These are phyloP conservation scores for Camponotus vicinus DNA, from an alignment of 1,140 invertebrate genomes.

Conservation along the genomic window DNA sequence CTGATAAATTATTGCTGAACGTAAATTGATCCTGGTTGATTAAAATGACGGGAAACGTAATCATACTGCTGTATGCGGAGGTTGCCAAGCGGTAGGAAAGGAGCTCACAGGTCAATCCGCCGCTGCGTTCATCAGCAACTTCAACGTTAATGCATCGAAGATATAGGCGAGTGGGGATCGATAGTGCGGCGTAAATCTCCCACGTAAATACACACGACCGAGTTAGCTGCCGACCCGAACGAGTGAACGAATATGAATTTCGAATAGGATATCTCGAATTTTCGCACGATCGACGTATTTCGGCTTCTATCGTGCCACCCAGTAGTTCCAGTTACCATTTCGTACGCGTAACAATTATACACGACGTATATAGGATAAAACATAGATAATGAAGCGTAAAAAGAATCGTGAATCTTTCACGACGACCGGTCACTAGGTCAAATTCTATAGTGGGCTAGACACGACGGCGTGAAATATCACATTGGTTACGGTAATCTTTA, in stretches of 20 bases:
- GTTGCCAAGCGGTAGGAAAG: conserved; percentile 55
- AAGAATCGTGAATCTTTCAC: conserved; percentile 11
- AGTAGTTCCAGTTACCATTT: conserved; percentile 38
- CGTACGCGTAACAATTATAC: conserved; percentile 17
- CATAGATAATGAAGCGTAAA: conserved; percentile 17
- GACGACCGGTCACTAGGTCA: conserved; percentile 15
- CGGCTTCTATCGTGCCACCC: conserved; percentile 43
- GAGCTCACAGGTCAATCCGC: conserved; percentile 66
- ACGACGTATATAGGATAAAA: conserved; percentile 2
- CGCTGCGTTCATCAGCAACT: conserved; percentile 58
- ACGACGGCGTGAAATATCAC: conserved; percentile 41
- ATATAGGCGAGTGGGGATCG: conserved; percentile 60
- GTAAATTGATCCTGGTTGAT: neutral
- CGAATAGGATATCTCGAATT: conserved; percentile 54
- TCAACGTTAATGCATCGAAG: conserved; percentile 67
- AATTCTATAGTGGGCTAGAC: conserved; percentile 14
- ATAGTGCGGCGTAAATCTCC: conserved; percentile 70
- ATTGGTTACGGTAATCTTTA: conserved; percentile 44
- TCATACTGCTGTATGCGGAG: conserved; percentile 6
- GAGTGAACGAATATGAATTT: conserved; percentile 28
- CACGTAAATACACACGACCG: conserved; percentile 66
- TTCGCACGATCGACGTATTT: conserved; percentile 7
- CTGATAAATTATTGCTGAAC: neutral
- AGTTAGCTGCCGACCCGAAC: conserved; percentile 54
- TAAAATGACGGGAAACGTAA: conserved; percentile 66